Evolutionary conservation across 2,113 vertebrate genomes (phyloP).

Genomic region (Ovibos moschatus): DNA sequence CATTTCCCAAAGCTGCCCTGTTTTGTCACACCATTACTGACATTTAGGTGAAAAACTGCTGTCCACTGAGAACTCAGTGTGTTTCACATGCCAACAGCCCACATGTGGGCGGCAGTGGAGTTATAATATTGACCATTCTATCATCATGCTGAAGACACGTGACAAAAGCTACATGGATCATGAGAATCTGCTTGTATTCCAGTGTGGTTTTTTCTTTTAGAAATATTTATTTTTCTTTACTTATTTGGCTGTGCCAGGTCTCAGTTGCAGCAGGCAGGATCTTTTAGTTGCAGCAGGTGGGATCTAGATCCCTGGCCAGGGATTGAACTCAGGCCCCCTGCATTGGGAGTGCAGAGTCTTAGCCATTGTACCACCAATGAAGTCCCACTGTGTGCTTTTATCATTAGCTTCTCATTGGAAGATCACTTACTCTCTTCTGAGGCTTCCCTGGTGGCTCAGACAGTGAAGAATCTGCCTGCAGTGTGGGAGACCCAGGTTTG

Average conservation of each 20-base stretch:
- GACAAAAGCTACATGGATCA: conserved; percentile 77
- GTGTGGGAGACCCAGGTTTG: not conserved
- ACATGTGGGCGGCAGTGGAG: conserved; percentile 76
- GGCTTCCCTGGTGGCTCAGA: not conserved
- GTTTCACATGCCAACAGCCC: conserved; percentile 78
- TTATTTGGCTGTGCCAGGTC: not conserved
- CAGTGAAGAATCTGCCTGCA: not conserved
- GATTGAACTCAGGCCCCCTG: not conserved
- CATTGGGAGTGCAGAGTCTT: not conserved
- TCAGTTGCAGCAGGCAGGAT: not conserved
- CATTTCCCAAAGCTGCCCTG: conserved; percentile 79
- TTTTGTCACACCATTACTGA: conserved; percentile 75
- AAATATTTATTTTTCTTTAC: not conserved
- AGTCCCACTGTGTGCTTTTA: conserved; percentile 47
- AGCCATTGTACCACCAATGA: not conserved
- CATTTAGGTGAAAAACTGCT: conserved; percentile 75
- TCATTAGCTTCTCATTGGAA: conserved; percentile 67
- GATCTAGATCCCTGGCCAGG: not conserved
- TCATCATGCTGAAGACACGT: conserved; percentile 79
- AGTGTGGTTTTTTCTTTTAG: conserved; percentile 33
- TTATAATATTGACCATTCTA: conserved; percentile 78
- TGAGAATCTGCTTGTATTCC: conserved; percentile 80
- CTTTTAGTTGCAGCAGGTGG: not conserved
- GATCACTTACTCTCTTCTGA: not conserved
- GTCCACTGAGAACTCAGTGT: conserved; percentile 77